Percentiles rank a stretch among this genome's conserved stretches.
Conservation (phyloP, 1,140 invertebrate species). For the Diploscapter pachys region DNA sequence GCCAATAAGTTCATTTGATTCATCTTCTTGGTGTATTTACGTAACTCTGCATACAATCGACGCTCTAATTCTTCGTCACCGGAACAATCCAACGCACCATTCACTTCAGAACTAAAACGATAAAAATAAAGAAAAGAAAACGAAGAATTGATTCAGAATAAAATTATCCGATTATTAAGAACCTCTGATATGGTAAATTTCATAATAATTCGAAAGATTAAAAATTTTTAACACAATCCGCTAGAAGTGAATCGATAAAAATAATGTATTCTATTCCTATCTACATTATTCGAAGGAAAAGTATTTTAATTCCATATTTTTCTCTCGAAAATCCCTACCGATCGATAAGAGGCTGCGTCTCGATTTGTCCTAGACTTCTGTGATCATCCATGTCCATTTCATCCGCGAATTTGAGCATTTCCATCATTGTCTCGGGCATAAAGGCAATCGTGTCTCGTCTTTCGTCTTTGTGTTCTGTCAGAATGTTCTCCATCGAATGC, state of each 20-base stretch:
- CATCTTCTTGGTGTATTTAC: constrained; percentile 27
- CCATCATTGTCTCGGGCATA: constrained; percentile 54
- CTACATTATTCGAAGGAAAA: neutral
- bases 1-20: neutral
- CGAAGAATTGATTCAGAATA: constrained; percentile 1
- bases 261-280: neutral
- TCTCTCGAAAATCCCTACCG: constrained; percentile 6
- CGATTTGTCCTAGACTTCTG: constrained; percentile 20
- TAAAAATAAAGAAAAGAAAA: neutral
- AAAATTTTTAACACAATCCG: neutral
- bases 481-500: constrained; percentile 31
- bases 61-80: constrained; percentile 26
- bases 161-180: neutral
- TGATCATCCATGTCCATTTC: constrained; percentile 47
- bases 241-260: neutral
- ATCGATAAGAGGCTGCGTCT: constrained; percentile 18
- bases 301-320: constrained; percentile 1
- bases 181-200: neutral
- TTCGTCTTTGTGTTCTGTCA: constrained; percentile 24
- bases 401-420: constrained; percentile 55
- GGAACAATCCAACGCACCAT: constrained; percentile 17
- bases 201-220: neutral
- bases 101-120: neutral
- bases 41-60: constrained; percentile 18
- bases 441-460: constrained; percentile 55